Conservation (phyloP, 2,888 invertebrate species). For the Pharmacophagus antenor region DNA sequence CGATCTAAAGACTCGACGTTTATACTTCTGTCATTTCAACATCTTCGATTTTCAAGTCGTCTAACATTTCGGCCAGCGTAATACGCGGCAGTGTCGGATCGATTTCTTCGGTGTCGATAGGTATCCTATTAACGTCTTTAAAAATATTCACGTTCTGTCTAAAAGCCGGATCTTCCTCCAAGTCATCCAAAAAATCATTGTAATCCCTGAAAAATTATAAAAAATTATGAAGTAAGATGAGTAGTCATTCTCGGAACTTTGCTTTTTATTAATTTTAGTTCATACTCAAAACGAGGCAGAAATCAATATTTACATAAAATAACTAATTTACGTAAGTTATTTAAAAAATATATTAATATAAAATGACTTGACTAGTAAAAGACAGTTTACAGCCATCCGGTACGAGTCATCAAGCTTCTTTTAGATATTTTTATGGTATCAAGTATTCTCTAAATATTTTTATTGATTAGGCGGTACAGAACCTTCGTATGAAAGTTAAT, state of each 20-base stretch:
- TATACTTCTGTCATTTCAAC: slow-evolving; percentile 86
- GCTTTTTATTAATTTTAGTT: too few relatives aligned
- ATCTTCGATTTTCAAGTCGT: slow-evolving; percentile 91
- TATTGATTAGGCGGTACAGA: too few relatives aligned
- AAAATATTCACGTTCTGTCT: slow-evolving; percentile 97
- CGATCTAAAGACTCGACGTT: slow-evolving; percentile 84
- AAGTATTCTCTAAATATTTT: too few relatives aligned
- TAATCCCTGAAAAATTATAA: slow-evolving; percentile 87
- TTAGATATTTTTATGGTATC: too few relatives aligned
- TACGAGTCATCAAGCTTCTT: too few relatives aligned
- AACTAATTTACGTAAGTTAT: too few relatives aligned
- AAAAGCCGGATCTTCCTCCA: slow-evolving; percentile 95
- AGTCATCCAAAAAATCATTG: slow-evolving; percentile 96
- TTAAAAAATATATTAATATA: too few relatives aligned
- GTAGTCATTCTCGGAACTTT: background rate
- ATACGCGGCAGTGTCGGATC: slow-evolving; percentile 87
- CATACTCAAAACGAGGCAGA: too few relatives aligned
- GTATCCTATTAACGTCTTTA: slow-evolving; percentile 76
- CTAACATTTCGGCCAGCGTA: slow-evolving; percentile 95
- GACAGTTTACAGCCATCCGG: too few relatives aligned
- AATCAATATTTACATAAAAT: too few relatives aligned
- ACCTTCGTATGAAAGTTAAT: background rate
- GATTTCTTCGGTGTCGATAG: slow-evolving; percentile 80
- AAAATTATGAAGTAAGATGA: background rate
- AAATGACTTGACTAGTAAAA: too few relatives aligned